phyloP scores from a whole-genome alignment of 2,113 vertebrate species.

The Ciconia boyciana region DNA sequence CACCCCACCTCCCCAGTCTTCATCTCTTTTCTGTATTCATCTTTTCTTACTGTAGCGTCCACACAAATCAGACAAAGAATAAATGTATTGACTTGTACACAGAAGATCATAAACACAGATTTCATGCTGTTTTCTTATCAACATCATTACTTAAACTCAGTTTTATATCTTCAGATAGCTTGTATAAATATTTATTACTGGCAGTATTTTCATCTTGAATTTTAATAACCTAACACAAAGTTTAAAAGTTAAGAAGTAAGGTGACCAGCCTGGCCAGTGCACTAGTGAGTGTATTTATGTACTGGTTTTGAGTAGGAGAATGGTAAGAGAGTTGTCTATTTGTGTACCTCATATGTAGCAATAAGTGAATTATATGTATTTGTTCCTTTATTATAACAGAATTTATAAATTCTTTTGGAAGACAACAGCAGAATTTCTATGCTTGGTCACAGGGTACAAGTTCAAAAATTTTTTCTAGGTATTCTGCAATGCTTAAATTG shows the following conservation, averaged over 20 bases:
- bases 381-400: neutral
- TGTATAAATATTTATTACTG: constrained; percentile 4
- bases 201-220: neutral
- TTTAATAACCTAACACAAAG: neutral
- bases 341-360: accelerated
- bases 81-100: neutral
- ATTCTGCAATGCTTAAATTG: neutral
- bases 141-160: constrained; percentile 3
- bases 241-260: neutral
- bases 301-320: neutral
- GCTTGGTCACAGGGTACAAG: neutral
- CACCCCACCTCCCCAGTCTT: neutral
- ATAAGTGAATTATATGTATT: neutral
- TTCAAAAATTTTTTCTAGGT: neutral
- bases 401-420: neutral
- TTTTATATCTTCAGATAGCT: neutral
- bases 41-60: neutral
- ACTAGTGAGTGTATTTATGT: neutral
- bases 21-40: neutral
- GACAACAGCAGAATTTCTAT: neutral
- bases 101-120: neutral
- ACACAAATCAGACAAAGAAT: neutral
- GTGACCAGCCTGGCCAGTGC: neutral
- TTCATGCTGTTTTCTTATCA: neutral
- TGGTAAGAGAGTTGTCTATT: neutral